Evolutionary conservation across 1,140 invertebrate species (phyloP).

Genomic region (Zaprionus africanus): DNA sequence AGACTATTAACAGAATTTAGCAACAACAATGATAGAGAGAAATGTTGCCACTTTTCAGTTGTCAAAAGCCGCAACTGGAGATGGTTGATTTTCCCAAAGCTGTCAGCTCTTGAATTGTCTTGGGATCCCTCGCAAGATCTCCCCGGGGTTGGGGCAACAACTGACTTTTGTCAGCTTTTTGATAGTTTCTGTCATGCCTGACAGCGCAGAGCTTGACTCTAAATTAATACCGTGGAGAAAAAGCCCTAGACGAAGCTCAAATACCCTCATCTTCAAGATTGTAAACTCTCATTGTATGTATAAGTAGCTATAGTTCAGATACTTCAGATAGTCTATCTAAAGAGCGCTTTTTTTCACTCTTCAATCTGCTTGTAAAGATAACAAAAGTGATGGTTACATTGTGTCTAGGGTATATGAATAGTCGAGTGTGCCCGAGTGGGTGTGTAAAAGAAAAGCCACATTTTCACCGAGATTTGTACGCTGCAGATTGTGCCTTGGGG

Average conservation of each 20-base stretch:
- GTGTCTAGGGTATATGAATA: constrained; percentile 10
- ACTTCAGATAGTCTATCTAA: not conserved
- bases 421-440: not conserved
- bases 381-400: not conserved
- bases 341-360: not conserved
- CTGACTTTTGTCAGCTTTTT: constrained; percentile 72
- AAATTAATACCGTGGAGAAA: constrained; percentile 59
- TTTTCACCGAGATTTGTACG: constrained; percentile 67
- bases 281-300: not conserved
- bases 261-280: not conserved
- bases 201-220: constrained; percentile 70
- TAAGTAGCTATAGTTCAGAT: not conserved
- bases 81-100: constrained; percentile 66
- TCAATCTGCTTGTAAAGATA: not conserved
- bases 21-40: constrained; percentile 76
- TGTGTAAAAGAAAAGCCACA: not conserved
- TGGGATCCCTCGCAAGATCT: constrained; percentile 36
- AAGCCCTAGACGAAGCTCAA: not conserved
- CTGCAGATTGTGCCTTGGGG: constrained; percentile 57
- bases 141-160: constrained; percentile 17
- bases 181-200: constrained; percentile 66
- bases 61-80: constrained; percentile 53
- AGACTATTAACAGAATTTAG: constrained; percentile 82
- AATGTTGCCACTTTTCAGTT: constrained; percentile 80
- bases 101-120: constrained; percentile 65